phyloP scores from a whole-genome alignment of 2,113 vertebrate species.

The Gobiocypris rarus region DNA sequence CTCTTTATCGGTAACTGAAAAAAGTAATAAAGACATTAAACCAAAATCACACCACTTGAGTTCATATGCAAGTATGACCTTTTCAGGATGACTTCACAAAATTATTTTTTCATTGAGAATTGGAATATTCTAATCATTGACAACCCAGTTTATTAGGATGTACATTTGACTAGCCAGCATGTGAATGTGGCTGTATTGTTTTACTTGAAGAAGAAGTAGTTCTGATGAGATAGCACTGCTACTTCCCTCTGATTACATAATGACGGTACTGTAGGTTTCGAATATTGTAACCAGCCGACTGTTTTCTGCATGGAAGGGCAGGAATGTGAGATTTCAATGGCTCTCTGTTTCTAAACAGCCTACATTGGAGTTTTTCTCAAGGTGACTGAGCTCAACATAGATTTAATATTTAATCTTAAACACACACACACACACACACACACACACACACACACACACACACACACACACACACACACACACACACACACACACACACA shows the following conservation, averaged over 20 bases:
- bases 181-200: not conserved
- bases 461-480: conserved; percentile 52
- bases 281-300: conserved; percentile 7
- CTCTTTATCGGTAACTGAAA: no score
- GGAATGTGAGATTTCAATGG: conserved; percentile 19
- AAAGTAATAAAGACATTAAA: no score
- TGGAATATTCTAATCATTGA: not conserved
- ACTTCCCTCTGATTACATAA: conserved; percentile 42
- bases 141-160: not conserved
- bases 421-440: conserved; percentile 60
- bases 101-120: not conserved
- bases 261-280: not conserved
- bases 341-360: conserved; percentile 18
- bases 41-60: no score
- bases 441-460: conserved; percentile 61
- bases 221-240: conserved; percentile 33
- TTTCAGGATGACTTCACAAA: not conserved
- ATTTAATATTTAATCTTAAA: conserved; percentile 69
- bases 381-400: conserved; percentile 64
- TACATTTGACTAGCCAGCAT: not conserved
- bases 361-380: conserved; percentile 52
- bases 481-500: conserved; percentile 56
- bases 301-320: conserved; percentile 12
- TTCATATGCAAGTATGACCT: no score
- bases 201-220: conserved; percentile 25